Evolutionary conservation across 2,888 invertebrate genomes (phyloP).

Genomic region (Chouioia cunea): DNA sequence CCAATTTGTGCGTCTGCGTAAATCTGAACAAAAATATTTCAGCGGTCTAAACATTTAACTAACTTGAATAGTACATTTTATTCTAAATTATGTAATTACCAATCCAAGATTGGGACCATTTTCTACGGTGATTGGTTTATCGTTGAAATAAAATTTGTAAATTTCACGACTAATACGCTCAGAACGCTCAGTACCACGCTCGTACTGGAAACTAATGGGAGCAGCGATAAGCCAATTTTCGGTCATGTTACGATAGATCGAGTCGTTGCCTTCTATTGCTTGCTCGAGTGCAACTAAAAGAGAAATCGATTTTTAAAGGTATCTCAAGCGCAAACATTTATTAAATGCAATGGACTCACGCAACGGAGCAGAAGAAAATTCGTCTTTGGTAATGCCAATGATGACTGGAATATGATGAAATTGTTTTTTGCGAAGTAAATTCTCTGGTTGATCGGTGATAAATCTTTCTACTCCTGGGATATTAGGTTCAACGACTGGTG

Average conservation of each 20-base stretch:
- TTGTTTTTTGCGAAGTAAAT: slow-evolving; percentile 71
- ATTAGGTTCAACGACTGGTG: slow-evolving; percentile 76
- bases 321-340: too few relatives aligned
- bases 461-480: slow-evolving; percentile 76
- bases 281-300: slow-evolving; percentile 4
- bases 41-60: neutral
- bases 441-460: slow-evolving; percentile 73
- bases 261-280: slow-evolving; percentile 20
- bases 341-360: slow-evolving; percentile 67
- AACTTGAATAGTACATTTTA: neutral
- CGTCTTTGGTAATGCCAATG: slow-evolving; percentile 76
- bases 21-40: slow-evolving; percentile 60
- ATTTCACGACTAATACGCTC: slow-evolving; percentile 70
- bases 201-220: slow-evolving; percentile 75
- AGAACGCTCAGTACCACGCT: slow-evolving; percentile 71
- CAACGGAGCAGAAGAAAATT: slow-evolving; percentile 76
- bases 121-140: slow-evolving; percentile 64
- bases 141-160: slow-evolving; percentile 69
- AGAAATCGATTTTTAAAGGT: neutral
- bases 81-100: slow-evolving; percentile 52
- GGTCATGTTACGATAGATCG: slow-evolving; percentile 69
- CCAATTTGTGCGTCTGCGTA: slow-evolving; percentile 74
- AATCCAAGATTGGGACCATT: slow-evolving; percentile 66
- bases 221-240: slow-evolving; percentile 74
- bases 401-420: slow-evolving; percentile 71